Evolutionary conservation across 2,113 vertebrate species (phyloP).

Genomic region (Phrynosoma platyrhinos): DNA sequence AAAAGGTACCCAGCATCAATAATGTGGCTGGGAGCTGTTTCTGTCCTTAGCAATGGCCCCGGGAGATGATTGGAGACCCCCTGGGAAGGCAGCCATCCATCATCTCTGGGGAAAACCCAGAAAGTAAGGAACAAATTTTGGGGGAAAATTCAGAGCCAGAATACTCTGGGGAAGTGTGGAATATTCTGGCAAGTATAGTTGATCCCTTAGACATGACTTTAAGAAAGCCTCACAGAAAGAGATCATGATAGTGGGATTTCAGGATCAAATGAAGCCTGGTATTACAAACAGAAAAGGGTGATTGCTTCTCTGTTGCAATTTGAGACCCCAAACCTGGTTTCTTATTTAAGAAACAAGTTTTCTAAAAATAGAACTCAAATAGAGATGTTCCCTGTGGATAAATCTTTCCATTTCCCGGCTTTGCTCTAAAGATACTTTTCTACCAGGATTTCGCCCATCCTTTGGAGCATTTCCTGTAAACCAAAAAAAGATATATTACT

Average conservation of each 20-base stretch:
- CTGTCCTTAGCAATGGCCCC: too few species aligned
- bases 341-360: background rate
- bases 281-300: background rate
- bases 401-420: slow-evolving; percentile 10
- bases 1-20: too few species aligned
- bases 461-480: slow-evolving; percentile 71
- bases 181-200: too few species aligned
- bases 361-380: slow-evolving; percentile 34
- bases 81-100: too few species aligned
- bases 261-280: background rate
- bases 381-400: rapidly evolving
- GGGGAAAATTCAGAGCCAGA: too few species aligned
- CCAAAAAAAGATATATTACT: slow-evolving; percentile 62
- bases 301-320: background rate
- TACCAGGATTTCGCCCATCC: slow-evolving; percentile 21
- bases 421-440: slow-evolving; percentile 20
- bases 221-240: background rate
- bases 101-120: too few species aligned
- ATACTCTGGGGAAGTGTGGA: too few species aligned
- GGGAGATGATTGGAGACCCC: too few species aligned
- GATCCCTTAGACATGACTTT: background rate
- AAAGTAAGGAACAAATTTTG: too few species aligned
- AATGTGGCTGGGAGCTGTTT: too few species aligned
- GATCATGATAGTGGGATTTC: too few species aligned
- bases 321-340: background rate